Base-by-base conservation (phyloP, 2,797 vertebrate species). In the Lagocephalus sceleratus region DNA sequence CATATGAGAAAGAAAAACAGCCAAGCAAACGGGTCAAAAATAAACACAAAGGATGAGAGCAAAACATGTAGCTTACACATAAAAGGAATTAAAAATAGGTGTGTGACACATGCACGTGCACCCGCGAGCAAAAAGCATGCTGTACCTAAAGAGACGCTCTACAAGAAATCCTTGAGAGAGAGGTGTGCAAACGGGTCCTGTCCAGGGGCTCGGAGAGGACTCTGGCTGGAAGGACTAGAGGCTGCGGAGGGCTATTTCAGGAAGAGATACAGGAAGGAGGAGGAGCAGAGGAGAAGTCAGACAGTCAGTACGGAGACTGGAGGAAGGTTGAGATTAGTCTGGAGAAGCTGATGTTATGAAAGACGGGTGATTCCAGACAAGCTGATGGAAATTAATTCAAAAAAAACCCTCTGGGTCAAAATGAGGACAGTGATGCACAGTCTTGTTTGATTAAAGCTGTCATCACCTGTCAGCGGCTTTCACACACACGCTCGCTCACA, bases 101-200 rank as follows among this genome's bases (percentile, higher is more conserved):
- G 70, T 68, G 76, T 57, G 23, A 66, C 15, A 55, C 73, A 78
- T 84, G 79, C 81, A 74, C 62, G 69, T 76, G 69, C 74, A 63
- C 71, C 70, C 43, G 57, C 88, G 77, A 74, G 78, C 78, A 84
- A 70, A 75, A 68, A 79, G 78, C 88, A 90, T 89, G 88, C 86
- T 89, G 95, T 97, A 98, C 95, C 95, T 98, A 96, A 95, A 85
- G 79, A 88, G 94, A 92, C 89, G 94, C 90, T 93, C 94, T 99
- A 99, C 93, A 99, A 97, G 96, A 99, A 99, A 95, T 99, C 97
- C 95, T 99, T 97, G 93, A 98, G 94, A 94, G 97, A 98, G 92
- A 98, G 93, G 91, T 97, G 95, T 96, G 95, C 94, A 96, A 98
- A 97, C 80, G 95, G 96, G 87, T 99, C 97, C 95, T 98, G 95